These are phyloP conservation scores for Cataglyphis hispanica DNA, from an alignment of 1,140 invertebrate genomes.

Conservation along the genomic window DNA sequence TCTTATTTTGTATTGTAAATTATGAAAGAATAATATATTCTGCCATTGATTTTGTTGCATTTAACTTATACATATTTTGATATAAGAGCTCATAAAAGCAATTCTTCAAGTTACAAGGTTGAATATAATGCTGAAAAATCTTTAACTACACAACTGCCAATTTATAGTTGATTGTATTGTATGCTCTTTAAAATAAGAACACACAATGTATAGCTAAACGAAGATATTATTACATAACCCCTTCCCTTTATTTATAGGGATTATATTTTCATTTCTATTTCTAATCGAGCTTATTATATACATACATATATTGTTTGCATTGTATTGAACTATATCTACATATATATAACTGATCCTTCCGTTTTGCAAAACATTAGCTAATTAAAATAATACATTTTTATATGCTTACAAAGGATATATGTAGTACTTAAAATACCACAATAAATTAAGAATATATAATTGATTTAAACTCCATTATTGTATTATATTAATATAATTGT, in stretches of 20 bases:
- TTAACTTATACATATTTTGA: constrained; percentile 23
- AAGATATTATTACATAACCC: background rate
- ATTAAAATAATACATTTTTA: constrained; percentile 23
- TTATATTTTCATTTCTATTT: constrained; percentile 22
- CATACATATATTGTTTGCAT: constrained; percentile 9
- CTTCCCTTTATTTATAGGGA: background rate
- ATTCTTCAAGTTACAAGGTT: constrained; percentile 21
- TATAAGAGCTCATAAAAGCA: background rate
- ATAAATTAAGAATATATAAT: constrained; percentile 59
- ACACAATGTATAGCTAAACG: constrained; percentile 3
- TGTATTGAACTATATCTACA: constrained; percentile 1
- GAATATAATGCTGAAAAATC: constrained; percentile 29
- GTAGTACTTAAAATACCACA: constrained; percentile 64
- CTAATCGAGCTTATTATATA: background rate
- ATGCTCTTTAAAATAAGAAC: constrained; percentile 59
- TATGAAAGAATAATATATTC: constrained; percentile 12
- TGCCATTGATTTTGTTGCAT: constrained; percentile 26
- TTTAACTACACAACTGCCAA: constrained; percentile 69
- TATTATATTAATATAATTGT: constrained; percentile 16
- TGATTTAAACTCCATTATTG: constrained; percentile 16
- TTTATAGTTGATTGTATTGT: constrained; percentile 60
- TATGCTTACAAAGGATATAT: constrained; percentile 2
- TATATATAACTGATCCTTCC: background rate
- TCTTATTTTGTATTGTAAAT: constrained; percentile 1
- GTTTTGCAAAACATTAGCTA: background rate